Percentiles rank a stretch among this genome's conserved stretches.
Conservation (phyloP, 2,888 invertebrate species). For the Tenthredo amoena region DNA sequence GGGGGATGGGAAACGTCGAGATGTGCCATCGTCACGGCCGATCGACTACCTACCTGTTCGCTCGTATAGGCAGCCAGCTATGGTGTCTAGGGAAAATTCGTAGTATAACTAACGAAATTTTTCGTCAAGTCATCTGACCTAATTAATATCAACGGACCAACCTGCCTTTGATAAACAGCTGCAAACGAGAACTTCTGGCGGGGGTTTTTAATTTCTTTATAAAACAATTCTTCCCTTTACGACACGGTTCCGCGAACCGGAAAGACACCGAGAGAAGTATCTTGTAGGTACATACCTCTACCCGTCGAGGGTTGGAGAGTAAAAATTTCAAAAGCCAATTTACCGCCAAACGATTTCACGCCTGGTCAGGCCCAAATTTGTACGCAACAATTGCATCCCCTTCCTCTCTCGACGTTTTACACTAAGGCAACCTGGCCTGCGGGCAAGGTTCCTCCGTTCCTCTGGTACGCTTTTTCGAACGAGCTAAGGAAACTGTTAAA, state of each 20-base stretch:
- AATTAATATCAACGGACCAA: conserved; percentile 60
- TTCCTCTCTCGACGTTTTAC: conserved; percentile 26
- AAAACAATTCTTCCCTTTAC: conserved; percentile 34
- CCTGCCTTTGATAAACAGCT: conserved; percentile 44
- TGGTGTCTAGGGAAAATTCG: conserved; percentile 9
- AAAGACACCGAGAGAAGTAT: conserved; percentile 27
- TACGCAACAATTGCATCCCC: conserved; percentile 48
- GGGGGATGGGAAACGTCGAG: not conserved
- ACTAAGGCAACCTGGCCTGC: not conserved
- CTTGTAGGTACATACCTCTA: not conserved
- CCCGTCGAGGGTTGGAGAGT: conserved; percentile 2
- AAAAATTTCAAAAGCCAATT: conserved; percentile 49
- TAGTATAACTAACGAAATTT: conserved; percentile 12
- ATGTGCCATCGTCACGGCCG: conserved; percentile 2
- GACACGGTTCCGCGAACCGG: conserved; percentile 35
- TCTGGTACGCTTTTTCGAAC: conserved; percentile 31
- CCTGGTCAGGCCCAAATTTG: conserved; percentile 44
- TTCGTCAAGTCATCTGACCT: conserved; percentile 57
- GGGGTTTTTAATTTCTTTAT: conserved; percentile 26
- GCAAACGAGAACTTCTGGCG: not conserved
- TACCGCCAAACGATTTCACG: conserved; percentile 53
- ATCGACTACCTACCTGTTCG: conserved; percentile 3
- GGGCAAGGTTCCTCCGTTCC: not conserved
- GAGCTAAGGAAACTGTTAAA: conserved; percentile 68
- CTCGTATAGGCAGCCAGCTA: not conserved